Evolutionary conservation across 2,113 vertebrate genomes (phyloP), one percentile per base, ranked within the genome.

Genomic region (Enhydra lutris): DNA sequence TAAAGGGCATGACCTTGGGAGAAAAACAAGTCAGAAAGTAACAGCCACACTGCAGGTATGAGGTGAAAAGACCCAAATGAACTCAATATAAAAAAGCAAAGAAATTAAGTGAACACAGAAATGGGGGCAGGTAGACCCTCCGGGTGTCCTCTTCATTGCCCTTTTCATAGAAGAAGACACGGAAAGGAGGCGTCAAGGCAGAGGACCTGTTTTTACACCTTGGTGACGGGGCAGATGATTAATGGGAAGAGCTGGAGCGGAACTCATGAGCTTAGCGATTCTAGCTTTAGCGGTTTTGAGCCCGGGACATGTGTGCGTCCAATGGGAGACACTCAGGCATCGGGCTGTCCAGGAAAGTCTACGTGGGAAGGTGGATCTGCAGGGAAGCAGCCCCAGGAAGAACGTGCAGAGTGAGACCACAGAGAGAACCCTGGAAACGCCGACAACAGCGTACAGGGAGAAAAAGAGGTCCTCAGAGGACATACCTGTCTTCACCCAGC

Each of bases 41-140:
- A n/a, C 18, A 36, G 57, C 24, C 2, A 45, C 24, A 1, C 12
- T 4, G 24, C 2, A 4, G 26, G 24, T 3, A 21, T 0, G 7
- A 73, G 39, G 61, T 8, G 3, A 10, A 20, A 65, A 65, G 74
- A 89, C n/a, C 36, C 42, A 2, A 8, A 67, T 0, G 0, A n/a
- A 4, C n/a, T 1, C 26, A 63, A 45, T 1, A 15, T 55, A 18
- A 55, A 52, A 47, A 2, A 39, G 9, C 61, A n/a, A 26, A 11
- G 26, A 29, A 11, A n/a, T 1, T 6, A 4, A 31, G 13, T 1
- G 9, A 20, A 2, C 7, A 7, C 20, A 42, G 67, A 21, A 9
- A 67, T 59, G 7, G 14, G 36, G 34, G n/a, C 42, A 69, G 47
- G 39, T 0, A 5, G 50, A 42, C 4, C 21, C 78, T 21, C 14